These are phyloP conservation scores for Acinonyx jubatus DNA, from an alignment of 2,113 vertebrate species.

Conservation along the genomic window DNA sequence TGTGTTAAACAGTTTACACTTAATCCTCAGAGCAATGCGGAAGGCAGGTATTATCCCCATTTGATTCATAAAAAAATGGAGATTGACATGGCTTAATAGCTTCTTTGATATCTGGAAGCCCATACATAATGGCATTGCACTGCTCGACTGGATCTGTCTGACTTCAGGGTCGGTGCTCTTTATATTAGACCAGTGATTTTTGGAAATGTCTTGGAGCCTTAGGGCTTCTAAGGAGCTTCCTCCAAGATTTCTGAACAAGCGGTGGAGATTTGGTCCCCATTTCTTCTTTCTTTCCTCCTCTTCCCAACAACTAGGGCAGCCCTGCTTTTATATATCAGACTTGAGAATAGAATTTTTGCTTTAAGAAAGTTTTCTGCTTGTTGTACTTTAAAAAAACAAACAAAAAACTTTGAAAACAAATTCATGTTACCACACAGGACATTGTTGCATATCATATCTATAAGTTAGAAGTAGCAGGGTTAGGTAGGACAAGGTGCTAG, in stretches of 20 bases:
- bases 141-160: background rate
- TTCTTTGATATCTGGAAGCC: background rate
- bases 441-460: background rate
- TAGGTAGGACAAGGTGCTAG: background rate
- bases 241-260: background rate
- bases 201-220: background rate
- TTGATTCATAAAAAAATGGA: background rate
- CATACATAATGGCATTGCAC: background rate
- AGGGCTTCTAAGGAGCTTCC: background rate
- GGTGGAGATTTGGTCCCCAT: background rate
- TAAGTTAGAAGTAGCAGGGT: background rate
- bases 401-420: background rate
- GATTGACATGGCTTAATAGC: background rate
- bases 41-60: background rate
- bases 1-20: background rate
- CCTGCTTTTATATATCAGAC: background rate
- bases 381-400: background rate
- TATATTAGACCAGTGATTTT: constrained; percentile 7
- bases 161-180: background rate
- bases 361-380: background rate
- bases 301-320: background rate
- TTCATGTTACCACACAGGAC: background rate
- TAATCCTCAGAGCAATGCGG: background rate
- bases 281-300: background rate
- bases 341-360: constrained; percentile 33